Evolutionary conservation across 1,140 invertebrate genomes (phyloP).

Genomic region (Octopus bimaculoides): DNA sequence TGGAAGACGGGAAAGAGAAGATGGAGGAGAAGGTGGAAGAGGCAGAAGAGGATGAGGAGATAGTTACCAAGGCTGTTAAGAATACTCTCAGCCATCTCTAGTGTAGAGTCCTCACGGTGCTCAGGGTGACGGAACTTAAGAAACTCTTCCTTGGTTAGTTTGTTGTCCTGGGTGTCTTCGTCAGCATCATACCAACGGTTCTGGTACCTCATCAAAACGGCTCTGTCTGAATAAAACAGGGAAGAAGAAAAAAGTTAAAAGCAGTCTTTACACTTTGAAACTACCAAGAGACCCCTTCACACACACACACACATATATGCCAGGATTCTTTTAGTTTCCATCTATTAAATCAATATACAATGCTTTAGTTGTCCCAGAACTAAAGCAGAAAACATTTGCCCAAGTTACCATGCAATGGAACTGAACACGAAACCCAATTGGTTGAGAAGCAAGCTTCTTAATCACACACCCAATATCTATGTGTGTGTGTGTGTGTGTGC

Average conservation of each 20-base stretch:
- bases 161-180: slow-evolving; percentile 66
- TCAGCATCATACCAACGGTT: slow-evolving; percentile 79
- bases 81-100: slow-evolving; percentile 73
- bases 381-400: too few relatives aligned
- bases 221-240: slow-evolving; percentile 51
- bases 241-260: slow-evolving; percentile 8
- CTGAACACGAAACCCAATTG: too few relatives aligned
- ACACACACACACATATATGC: too few relatives aligned
- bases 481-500: too few relatives aligned
- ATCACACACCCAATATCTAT: too few relatives aligned
- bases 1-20: neutral
- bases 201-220: slow-evolving; percentile 73
- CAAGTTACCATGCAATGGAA: too few relatives aligned
- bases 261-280: too few relatives aligned
- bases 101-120: slow-evolving; percentile 71
- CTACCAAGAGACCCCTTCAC: too few relatives aligned
- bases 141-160: slow-evolving; percentile 75
- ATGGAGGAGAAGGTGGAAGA: neutral
- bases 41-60: neutral
- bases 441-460: too few relatives aligned
- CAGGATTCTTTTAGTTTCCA: too few relatives aligned
- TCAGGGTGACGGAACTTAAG: slow-evolving; percentile 79
- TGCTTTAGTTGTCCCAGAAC: too few relatives aligned
- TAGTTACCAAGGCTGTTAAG: slow-evolving; percentile 70
- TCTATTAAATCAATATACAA: too few relatives aligned